Evolutionary conservation across 2,113 vertebrate genomes (phyloP).

Genomic region (Trachemys scripta): DNA sequence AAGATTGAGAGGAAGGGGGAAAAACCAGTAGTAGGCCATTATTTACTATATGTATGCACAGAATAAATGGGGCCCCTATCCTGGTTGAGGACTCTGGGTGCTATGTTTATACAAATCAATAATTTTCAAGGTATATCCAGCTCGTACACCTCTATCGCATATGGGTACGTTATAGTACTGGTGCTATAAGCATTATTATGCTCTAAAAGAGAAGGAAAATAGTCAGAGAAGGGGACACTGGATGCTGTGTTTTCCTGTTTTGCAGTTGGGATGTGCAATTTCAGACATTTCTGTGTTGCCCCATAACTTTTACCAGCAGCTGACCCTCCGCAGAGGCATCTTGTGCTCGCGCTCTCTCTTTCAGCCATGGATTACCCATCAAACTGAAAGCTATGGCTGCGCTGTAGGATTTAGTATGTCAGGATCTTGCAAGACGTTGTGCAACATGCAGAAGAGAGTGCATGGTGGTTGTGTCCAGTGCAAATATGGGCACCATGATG

Average conservation of each 20-base stretch:
- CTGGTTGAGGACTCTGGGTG: background rate
- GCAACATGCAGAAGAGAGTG: background rate
- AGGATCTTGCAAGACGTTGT: background rate
- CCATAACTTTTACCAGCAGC: background rate
- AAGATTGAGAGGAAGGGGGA: fast-evolving
- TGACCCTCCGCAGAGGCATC: background rate
- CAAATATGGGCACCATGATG: background rate
- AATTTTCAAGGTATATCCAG: background rate
- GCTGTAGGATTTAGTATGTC: background rate
- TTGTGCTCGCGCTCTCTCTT: background rate
- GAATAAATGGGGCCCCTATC: background rate
- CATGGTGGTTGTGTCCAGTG: fast-evolving
- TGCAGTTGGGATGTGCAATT: background rate
- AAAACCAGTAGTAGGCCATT: background rate
- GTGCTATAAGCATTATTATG: background rate
- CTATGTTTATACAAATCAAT: background rate
- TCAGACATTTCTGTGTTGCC: fast-evolving
- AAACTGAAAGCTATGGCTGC: background rate
- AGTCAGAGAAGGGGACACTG: background rate
- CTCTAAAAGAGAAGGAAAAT: background rate
- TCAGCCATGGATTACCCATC: background rate
- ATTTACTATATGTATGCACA: background rate
- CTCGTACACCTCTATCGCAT: background rate
- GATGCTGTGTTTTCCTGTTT: background rate
- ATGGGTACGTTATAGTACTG: background rate